Evolutionary conservation across 2,113 vertebrate species (phyloP).

Genomic region (Heterotis niloticus): DNA sequence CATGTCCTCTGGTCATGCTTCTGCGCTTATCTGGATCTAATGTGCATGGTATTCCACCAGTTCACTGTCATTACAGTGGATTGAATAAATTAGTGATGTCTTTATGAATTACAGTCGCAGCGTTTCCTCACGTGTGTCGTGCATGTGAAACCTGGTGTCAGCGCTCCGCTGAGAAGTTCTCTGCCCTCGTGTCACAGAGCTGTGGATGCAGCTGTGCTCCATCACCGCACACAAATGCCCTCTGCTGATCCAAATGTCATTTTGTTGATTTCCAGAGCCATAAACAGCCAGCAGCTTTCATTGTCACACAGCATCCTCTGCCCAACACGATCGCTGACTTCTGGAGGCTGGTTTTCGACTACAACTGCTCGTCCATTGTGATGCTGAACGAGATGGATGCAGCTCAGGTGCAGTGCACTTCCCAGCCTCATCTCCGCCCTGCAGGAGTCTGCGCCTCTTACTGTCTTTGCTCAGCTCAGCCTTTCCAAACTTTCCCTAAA

Average conservation of each 20-base stretch:
- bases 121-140: too few relatives aligned
- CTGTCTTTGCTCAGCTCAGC: background rate
- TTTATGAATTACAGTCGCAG: too few relatives aligned
- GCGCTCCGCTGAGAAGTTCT: background rate
- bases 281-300: slow-evolving; percentile 96
- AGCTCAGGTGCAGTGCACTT: slow-evolving; percentile 69
- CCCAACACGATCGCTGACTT: slow-evolving; percentile 94
- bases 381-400: slow-evolving; percentile 98
- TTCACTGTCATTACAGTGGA: too few relatives aligned
- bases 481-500: background rate
- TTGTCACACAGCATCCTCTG: slow-evolving; percentile 94
- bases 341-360: slow-evolving; percentile 97
- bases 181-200: background rate
- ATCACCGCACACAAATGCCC: too few relatives aligned
- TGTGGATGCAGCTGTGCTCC: background rate
- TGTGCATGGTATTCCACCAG: too few relatives aligned
- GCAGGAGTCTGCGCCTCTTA: background rate
- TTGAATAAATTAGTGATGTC: too few relatives aligned
- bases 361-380: slow-evolving; percentile 94
- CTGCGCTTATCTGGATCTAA: background rate
- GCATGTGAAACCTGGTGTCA: background rate
- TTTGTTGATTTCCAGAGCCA: slow-evolving; percentile 74
- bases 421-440: too few relatives aligned
- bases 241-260: slow-evolving; percentile 22
- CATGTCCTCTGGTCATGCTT: background rate